Percentiles rank a stretch among this genome's conserved stretches.
Conservation (phyloP, 2,888 invertebrate genomes). For the Apodemia zela region DNA sequence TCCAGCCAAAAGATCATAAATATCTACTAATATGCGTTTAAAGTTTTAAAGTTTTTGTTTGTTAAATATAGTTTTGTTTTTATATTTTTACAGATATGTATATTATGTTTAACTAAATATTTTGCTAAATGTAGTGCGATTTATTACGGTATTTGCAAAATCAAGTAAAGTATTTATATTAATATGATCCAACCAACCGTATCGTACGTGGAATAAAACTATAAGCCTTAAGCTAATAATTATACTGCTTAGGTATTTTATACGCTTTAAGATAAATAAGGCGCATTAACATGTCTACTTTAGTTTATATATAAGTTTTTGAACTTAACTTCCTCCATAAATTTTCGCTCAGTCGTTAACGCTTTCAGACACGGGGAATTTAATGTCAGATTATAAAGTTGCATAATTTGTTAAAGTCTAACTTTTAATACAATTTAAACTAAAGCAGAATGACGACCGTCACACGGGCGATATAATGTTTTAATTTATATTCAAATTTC, state of each 20-base stretch:
- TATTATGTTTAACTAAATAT: too few species aligned
- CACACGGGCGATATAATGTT: not conserved
- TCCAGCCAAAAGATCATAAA: too few species aligned
- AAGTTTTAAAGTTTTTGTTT: too few species aligned
- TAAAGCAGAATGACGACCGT: not conserved
- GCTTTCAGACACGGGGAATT: constrained; percentile 9
- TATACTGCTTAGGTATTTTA: not conserved
- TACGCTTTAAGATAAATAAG: not conserved
- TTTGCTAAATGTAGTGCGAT: too few species aligned
- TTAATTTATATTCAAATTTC: too few species aligned
- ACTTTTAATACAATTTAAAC: constrained; percentile 15
- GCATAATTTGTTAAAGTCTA: constrained; percentile 16
- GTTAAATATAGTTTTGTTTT: too few species aligned
- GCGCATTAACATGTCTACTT: not conserved
- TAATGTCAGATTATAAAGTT: constrained; percentile 15
- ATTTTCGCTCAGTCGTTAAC: constrained; percentile 13
- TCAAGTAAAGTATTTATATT: too few species aligned
- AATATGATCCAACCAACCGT: too few species aligned
- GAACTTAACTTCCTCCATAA: not conserved
- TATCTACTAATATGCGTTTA: too few species aligned
- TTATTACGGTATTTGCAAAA: too few species aligned
- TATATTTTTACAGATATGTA: too few species aligned
- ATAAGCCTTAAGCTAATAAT: not conserved
- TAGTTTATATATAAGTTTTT: not conserved
- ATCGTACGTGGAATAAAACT: too few species aligned